These are phyloP conservation scores for Amiota communis DNA, from an alignment of 2,888 invertebrate species.

Conservation along the genomic window DNA sequence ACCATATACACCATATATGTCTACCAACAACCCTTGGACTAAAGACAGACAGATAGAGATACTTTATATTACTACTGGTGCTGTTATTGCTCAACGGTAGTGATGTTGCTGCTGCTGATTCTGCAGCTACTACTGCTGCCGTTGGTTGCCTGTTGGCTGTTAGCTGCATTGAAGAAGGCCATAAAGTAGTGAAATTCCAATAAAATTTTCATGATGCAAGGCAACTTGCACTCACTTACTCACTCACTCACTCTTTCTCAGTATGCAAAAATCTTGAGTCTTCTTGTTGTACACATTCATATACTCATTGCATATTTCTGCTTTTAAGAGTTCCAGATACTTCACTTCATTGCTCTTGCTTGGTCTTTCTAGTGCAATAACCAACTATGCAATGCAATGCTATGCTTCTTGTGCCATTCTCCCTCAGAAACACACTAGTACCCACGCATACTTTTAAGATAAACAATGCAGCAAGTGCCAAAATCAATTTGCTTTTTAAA, in stretches of 20 bases:
- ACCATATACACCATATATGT: too few relatives aligned
- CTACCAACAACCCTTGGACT: background rate
- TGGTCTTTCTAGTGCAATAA: background rate
- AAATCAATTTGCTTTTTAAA: conserved; percentile 50
- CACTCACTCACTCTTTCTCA: background rate
- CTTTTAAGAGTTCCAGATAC: background rate
- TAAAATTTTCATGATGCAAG: conserved; percentile 51
- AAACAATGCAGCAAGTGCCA: conserved; percentile 52
- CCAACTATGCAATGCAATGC: too few relatives aligned
- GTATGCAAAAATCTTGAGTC: background rate
- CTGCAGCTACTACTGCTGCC: background rate
- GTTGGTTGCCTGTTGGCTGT: conserved; percentile 45
- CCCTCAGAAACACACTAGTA: too few relatives aligned
- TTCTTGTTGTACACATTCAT: background rate
- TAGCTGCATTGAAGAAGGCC: conserved; percentile 41
- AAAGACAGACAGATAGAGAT: conserved; percentile 2
- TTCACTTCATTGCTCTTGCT: background rate
- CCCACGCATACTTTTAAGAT: conserved; percentile 35
- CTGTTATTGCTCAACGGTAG: background rate
- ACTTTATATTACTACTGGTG: background rate
- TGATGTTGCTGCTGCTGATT: background rate
- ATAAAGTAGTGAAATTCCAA: conserved; percentile 44
- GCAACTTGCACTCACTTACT: conserved; percentile 14
- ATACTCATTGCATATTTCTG: conserved; percentile 5
- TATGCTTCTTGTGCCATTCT: too few relatives aligned